Evolutionary conservation across 1,140 invertebrate genomes (phyloP), one percentile per base, ranked within the genome.

Genomic region (Dendrolimus punctatus): DNA sequence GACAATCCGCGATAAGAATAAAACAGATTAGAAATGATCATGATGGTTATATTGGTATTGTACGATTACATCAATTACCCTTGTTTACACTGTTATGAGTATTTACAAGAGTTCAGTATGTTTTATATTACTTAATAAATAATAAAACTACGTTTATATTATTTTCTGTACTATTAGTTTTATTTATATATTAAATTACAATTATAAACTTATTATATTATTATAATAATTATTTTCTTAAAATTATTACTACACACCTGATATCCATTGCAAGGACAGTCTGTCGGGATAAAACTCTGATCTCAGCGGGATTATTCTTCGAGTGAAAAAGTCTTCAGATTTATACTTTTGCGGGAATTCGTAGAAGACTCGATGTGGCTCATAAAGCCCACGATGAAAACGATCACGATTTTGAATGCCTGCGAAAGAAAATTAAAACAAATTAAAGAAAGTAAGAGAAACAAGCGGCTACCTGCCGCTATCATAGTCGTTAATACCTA

Each of bases 291-390:
- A 80, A 44, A 82, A 81, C 7, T 71, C 66, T n/a, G 62, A 44
- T 9, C 67, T 68, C 7, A 79, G 44, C 5, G 81, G 81, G 6
- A 83, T 59, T 39, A 85, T 39, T 85, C 79, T 45, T 85, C 81
- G 5, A 85, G 55, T 4, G 66, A 64, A 46, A 82, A 73, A 1
- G 73, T 79, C 58, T 75, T 72, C 37, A 71, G 58, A 6, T 53
- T 57, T 38, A 52, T 41, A 39, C 23, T 23, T 23, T 39, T 59
- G 62, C 37, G 62, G 47, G 39, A 49, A 67, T 23, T 23, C 44
- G 68, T 57, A 7, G 68, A 70, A 0, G 71, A 69, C 51, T 66
- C 62, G 43, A 61, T 76, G 51, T 47, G 61, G 53, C 57, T 57
- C 36, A 51, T 45, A 6, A 51, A 76, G 51, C 6, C 53, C 42